Evolutionary conservation across 1,140 invertebrate genomes (phyloP).

Genomic region (Cotesia typhae): DNA sequence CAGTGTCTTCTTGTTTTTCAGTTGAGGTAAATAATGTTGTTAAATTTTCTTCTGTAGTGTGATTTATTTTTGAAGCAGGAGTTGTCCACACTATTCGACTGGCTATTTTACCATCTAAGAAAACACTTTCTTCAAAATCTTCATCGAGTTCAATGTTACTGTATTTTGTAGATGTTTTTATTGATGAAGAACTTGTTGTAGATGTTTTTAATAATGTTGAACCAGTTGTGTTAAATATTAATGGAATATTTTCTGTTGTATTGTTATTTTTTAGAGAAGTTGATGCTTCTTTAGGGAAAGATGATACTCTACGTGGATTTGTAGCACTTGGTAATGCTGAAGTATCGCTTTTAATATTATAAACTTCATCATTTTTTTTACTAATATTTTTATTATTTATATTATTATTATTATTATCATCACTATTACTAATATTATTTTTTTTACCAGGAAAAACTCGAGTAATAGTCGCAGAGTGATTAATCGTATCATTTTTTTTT

Average conservation of each 20-base stretch:
- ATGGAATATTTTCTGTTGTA: background rate
- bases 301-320: background rate
- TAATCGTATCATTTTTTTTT: slow-evolving; percentile 23
- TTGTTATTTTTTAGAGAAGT: background rate
- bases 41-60: slow-evolving; percentile 2
- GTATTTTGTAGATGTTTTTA: slow-evolving; percentile 39
- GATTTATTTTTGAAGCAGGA: slow-evolving; percentile 11
- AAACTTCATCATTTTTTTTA: background rate
- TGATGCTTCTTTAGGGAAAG: background rate
- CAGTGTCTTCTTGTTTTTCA: slow-evolving; percentile 29
- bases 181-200: slow-evolving; percentile 39
- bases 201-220: slow-evolving; percentile 5
- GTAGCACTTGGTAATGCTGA: slow-evolving; percentile 17
- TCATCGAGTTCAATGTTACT: slow-evolving; percentile 43
- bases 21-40: slow-evolving; percentile 37
- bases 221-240: background rate
- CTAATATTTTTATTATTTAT: background rate
- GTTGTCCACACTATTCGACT: slow-evolving; percentile 56
- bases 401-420: background rate
- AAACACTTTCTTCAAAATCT: slow-evolving; percentile 36
- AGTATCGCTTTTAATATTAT: background rate
- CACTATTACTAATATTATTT: slow-evolving; percentile 10
- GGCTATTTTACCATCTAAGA: slow-evolving; percentile 36
- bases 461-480: slow-evolving; percentile 21
- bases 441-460: slow-evolving; percentile 23